phyloP scores from a whole-genome alignment of 1,140 invertebrate genomes.

The Macrobrachium nipponense region DNA sequence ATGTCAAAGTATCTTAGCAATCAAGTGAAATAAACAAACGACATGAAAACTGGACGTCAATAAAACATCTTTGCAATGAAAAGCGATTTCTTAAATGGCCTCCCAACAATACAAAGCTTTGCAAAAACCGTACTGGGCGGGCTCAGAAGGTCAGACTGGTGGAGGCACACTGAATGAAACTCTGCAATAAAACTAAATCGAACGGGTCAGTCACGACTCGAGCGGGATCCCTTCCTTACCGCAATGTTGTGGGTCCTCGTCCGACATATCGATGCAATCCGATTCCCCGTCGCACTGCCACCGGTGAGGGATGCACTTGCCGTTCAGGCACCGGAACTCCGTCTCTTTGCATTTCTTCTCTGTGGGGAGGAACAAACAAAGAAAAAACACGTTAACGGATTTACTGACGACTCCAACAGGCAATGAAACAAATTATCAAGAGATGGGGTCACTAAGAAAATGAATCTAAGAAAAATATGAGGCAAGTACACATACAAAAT shows the following conservation, averaged over 20 bases:
- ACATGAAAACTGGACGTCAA: too few relatives aligned
- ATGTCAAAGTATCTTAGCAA: too few relatives aligned
- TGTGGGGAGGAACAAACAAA: background rate
- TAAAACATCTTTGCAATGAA: too few relatives aligned
- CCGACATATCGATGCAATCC: constrained; percentile 79
- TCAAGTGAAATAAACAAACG: too few relatives aligned
- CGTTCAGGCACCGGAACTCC: constrained; percentile 69
- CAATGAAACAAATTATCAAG: background rate
- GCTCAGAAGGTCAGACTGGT: too few relatives aligned
- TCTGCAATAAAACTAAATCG: background rate
- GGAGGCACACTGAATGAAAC: background rate
- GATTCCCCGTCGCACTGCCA: constrained; percentile 80
- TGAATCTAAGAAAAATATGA: too few relatives aligned
- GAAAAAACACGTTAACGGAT: too few relatives aligned
- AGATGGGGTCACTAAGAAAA: background rate
- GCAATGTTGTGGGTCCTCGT: constrained; percentile 72
- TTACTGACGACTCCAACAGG: background rate
- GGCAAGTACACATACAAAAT: too few relatives aligned
- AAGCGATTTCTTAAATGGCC: too few relatives aligned
- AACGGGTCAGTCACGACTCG: too few relatives aligned
- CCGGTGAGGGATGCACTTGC: constrained; percentile 71
- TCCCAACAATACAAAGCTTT: too few relatives aligned
- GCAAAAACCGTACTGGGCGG: too few relatives aligned
- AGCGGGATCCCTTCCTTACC: background rate
- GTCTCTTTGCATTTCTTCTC: constrained; percentile 1